Percentiles rank a stretch among this genome's conserved stretches.
phyloP scores from a whole-genome alignment of 2,888 invertebrate species.

The Julus scanicus region DNA sequence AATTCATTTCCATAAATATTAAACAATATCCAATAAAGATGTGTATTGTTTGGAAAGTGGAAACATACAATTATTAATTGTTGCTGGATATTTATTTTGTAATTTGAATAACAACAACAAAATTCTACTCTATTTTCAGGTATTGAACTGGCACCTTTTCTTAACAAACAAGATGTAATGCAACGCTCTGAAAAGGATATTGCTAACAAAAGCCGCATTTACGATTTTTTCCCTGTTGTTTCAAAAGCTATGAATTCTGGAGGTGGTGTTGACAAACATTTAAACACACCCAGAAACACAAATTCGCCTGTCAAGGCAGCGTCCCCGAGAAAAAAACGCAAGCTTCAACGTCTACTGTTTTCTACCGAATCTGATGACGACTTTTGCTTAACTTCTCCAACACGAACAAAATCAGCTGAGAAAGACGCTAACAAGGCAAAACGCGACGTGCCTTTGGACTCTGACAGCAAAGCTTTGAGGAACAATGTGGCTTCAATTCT shows the following conservation, averaged over 20 bases:
- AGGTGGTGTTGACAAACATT: background rate
- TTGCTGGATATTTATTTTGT: no score
- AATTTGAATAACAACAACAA: no score
- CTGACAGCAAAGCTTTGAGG: background rate
- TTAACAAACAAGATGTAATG: conserved; percentile 3
- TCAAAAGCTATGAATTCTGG: background rate
- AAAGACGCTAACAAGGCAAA: background rate
- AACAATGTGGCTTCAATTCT: background rate
- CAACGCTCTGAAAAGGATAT: background rate
- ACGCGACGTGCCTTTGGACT: background rate
- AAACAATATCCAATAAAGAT: no score
- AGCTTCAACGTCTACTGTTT: background rate
- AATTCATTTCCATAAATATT: no score
- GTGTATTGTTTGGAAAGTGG: no score
- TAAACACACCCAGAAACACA: background rate
- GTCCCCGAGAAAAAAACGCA: background rate
- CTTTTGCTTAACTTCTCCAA: background rate
- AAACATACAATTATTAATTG: no score
- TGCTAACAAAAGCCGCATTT: conserved; percentile 8
- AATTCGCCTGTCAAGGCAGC: background rate
- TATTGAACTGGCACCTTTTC: conserved; percentile 48
- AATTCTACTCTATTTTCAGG: conserved; percentile 32
- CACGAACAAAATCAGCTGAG: background rate
- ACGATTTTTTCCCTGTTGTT: conserved; percentile 40
- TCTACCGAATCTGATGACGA: conserved; percentile 18